phyloP scores from a whole-genome alignment of 2,113 vertebrate species.

The Dinomys branickii region DNA sequence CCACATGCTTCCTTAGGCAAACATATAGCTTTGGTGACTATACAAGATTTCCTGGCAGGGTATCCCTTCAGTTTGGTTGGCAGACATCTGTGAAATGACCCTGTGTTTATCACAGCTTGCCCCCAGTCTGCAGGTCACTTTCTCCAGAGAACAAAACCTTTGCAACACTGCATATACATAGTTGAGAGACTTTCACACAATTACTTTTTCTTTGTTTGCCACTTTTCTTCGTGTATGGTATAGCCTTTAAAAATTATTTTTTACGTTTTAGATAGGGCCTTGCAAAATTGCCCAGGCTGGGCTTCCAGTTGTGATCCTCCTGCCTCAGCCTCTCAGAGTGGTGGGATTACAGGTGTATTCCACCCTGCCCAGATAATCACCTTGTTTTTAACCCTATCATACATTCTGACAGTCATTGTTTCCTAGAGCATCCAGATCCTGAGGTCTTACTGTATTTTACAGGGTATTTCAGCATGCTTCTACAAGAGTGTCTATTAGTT shows the following conservation, averaged over 20 bases:
- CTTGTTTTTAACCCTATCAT: neutral
- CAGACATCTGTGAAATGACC: neutral
- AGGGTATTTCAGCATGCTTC: neutral
- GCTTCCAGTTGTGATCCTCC: neutral
- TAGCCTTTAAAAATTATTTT: neutral
- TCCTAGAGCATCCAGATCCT: neutral
- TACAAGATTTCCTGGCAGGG: neutral
- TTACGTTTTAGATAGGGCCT: neutral
- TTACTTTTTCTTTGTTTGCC: neutral
- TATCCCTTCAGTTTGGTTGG: neutral
- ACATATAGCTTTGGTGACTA: neutral
- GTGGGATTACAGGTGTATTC: neutral
- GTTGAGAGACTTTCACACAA: neutral
- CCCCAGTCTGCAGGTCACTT: neutral
- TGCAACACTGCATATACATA: neutral
- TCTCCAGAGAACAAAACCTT: conserved; percentile 19
- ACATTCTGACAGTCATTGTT: neutral
- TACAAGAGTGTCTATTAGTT: neutral
- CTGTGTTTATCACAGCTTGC: neutral
- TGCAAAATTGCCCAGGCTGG: neutral
- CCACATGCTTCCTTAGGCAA: neutral
- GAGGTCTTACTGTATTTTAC: neutral
- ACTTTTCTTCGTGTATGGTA: neutral
- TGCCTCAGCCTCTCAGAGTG: neutral
- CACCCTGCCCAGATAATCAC: neutral